Base-by-base conservation (phyloP, 1,140 invertebrate species). In the Planococcus citri region DNA sequence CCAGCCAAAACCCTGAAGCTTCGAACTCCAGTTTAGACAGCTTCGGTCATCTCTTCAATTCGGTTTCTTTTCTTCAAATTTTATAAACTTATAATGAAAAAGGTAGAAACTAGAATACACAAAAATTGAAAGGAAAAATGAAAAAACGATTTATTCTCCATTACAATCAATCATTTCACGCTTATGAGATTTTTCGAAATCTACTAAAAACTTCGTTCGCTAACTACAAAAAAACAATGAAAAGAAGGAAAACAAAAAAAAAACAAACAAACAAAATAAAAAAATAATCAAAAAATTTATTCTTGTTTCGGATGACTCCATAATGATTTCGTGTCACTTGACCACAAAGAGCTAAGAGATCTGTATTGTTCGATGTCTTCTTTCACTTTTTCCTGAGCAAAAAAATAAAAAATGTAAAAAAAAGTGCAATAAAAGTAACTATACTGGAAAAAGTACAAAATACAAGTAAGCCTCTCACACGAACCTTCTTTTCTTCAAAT, bases 291-390 rank as follows among this genome's bases (percentile, higher is more conserved):
- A 27, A 64, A 64, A 64, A 64, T 14, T 64, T 20, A 64, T 27
- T 64, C 60, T 64, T 64, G 60, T 64, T 64, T 64, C 8, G 60
- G 60, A 64, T 64, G 60, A 64, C 60, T 27, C 60, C 60, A 64
- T 17, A 64, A 14, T 64, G 60, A 64, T 25, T 64, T 64, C 22
- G 22, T 64, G 24, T 64, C 60, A 25, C 10, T 14, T 4, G 60
- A 64, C 60, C 60, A 64, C 17, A 64, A 64, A 9, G 60, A 64
- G 20, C 60, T 64, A 3, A 64, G 60, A 25, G 60, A 27, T 64
- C 22, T 64, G 24, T 64, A 64, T 27, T 64, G 60, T 64, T 64
- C 60, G 10, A 64, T 64, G 10, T 64, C 60, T 6, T 51, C 41
- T 20, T 51, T 51, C 10, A 20, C 17, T 17, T 27, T 64, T 20